Conservation (phyloP, 2,113 vertebrate species). For the Glaucomys volans region DNA sequence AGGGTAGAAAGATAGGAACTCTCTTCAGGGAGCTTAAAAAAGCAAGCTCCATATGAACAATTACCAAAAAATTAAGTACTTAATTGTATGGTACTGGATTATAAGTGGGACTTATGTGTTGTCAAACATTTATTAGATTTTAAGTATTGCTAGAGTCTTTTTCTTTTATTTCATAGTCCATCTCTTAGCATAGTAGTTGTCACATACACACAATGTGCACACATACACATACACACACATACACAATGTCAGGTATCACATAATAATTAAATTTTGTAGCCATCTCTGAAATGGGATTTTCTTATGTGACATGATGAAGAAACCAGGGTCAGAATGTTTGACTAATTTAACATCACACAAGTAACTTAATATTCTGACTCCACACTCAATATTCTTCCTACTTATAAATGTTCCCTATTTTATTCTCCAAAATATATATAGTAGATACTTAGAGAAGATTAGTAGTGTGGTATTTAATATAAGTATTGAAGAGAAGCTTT, state of each 20-base stretch:
- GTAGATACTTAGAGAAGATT: background rate
- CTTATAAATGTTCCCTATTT: background rate
- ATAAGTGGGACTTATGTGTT: background rate
- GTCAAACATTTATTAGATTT: background rate
- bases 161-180: background rate
- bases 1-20: background rate
- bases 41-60: background rate
- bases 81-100: background rate
- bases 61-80: background rate
- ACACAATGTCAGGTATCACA: background rate
- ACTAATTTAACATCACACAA: background rate
- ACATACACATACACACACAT: no score
- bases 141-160: background rate
- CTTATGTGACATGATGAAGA: background rate
- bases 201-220: background rate
- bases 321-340: background rate
- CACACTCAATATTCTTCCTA: background rate
- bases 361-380: background rate
- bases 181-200: background rate
- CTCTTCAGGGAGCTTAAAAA: slow-evolving; percentile 1
- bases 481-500: background rate
- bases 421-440: background rate
- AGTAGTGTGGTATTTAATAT: background rate
- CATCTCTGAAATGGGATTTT: background rate
- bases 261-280: background rate